Conservation (phyloP, 2,797 vertebrate genomes). For the Eulemur coronatus region DNA sequence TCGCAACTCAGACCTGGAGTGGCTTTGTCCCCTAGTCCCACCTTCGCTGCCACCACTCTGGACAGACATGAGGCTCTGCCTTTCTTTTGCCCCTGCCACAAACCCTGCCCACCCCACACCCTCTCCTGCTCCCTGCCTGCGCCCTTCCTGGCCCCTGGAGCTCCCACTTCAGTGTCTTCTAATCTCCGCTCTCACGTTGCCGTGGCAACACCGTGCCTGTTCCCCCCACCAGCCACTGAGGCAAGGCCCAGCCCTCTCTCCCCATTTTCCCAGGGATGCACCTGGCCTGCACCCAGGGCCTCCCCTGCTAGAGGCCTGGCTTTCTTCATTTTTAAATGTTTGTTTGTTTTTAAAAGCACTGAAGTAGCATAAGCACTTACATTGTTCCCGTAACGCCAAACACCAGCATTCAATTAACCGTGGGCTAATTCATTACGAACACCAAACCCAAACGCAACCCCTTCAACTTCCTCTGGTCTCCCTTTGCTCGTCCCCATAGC, state of each 20-base stretch:
- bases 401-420: neutral
- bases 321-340: neutral
- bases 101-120: neutral
- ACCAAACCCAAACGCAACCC: fast-evolving
- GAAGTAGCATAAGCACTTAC: neutral
- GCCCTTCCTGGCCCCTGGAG: neutral
- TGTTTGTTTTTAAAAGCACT: neutral
- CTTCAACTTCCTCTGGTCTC: neutral
- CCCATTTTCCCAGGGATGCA: fast-evolving
- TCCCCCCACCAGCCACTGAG: neutral
- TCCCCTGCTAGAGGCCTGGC: neutral
- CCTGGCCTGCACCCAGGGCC: too few species aligned
- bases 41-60: fast-evolving
- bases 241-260: too few species aligned
- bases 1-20: neutral
- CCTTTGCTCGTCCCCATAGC: neutral
- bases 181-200: neutral
- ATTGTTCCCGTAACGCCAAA: neutral
- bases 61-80: neutral
- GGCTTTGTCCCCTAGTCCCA: fast-evolving
- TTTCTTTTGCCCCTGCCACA: fast-evolving
- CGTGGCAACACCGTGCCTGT: too few species aligned
- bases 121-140: fast-evolving
- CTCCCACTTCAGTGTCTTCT: neutral
- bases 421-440: neutral